Evolutionary conservation across 2,888 invertebrate genomes (phyloP).

Genomic region (Lithophane semibrunnea): DNA sequence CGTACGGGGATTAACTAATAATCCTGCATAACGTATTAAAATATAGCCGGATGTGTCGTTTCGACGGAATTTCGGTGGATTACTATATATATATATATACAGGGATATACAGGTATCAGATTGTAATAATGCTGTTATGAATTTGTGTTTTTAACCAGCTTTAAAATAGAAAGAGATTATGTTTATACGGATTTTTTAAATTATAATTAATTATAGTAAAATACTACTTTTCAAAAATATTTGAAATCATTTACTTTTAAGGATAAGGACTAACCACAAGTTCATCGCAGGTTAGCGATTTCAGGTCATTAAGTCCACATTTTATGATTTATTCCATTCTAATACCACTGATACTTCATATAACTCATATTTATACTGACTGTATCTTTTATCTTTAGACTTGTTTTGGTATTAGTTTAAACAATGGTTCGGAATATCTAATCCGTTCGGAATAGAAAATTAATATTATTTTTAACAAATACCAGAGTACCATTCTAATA

Average conservation of each 20-base stretch:
- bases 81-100: too few relatives aligned
- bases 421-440: too few relatives aligned
- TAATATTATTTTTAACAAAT: too few relatives aligned
- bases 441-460: too few relatives aligned
- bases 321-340: too few relatives aligned
- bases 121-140: background rate
- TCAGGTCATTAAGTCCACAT: too few relatives aligned
- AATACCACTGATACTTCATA: too few relatives aligned
- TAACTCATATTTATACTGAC: too few relatives aligned
- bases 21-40: slow-evolving; percentile 49
- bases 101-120: slow-evolving; percentile 9
- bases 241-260: background rate
- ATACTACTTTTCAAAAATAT: background rate
- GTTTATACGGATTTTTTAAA: background rate
- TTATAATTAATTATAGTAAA: too few relatives aligned
- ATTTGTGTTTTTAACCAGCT: background rate
- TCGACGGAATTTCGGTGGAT: slow-evolving; percentile 13
- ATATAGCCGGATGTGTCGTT: slow-evolving; percentile 11
- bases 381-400: too few relatives aligned
- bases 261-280: background rate
- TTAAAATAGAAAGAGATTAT: background rate
- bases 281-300: background rate
- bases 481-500: too few relatives aligned
- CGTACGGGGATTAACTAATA: slow-evolving; percentile 40
- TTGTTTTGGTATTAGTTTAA: too few relatives aligned